Conservation (phyloP, 1,140 invertebrate genomes). For the Drosophila pseudoananassae region DNA sequence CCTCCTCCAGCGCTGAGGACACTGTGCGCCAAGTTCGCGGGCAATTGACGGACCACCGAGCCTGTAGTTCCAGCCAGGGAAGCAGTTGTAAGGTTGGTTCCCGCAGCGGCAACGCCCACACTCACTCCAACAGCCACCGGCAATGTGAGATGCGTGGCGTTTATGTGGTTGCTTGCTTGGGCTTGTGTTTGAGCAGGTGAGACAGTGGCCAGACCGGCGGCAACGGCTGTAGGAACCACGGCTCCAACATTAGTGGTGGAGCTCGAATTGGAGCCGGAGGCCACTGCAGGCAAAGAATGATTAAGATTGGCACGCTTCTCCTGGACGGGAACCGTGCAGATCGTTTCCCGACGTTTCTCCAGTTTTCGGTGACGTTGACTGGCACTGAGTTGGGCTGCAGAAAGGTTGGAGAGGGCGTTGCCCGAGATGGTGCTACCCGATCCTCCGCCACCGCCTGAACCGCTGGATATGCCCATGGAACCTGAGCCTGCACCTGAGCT, state of each 20-base stretch:
- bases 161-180: slow-evolving; percentile 17
- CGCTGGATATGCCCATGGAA: not conserved
- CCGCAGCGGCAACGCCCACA: slow-evolving; percentile 22
- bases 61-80: slow-evolving; percentile 5
- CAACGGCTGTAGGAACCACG: slow-evolving; percentile 2
- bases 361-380: slow-evolving; percentile 77
- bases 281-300: slow-evolving; percentile 58
- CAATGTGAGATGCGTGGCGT: slow-evolving; percentile 39
- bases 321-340: slow-evolving; percentile 79
- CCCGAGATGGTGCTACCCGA: slow-evolving; percentile 1
- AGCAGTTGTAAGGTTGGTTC: slow-evolving; percentile 8
- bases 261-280: slow-evolving; percentile 41
- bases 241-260: slow-evolving; percentile 27
- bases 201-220: slow-evolving; percentile 9
- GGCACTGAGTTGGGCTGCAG: slow-evolving; percentile 13
- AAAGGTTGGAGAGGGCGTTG: slow-evolving; percentile 16
- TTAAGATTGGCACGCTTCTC: slow-evolving; percentile 84
- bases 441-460: not conserved
- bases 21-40: slow-evolving; percentile 42
- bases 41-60: slow-evolving; percentile 56
- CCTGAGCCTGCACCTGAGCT: slow-evolving; percentile 9
- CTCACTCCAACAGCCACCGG: slow-evolving; percentile 29
- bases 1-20: slow-evolving; percentile 31
- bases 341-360: slow-evolving; percentile 86
- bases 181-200: slow-evolving; percentile 8